phyloP scores from a whole-genome alignment of 2,113 vertebrate species.

The Dipodomys merriami region DNA sequence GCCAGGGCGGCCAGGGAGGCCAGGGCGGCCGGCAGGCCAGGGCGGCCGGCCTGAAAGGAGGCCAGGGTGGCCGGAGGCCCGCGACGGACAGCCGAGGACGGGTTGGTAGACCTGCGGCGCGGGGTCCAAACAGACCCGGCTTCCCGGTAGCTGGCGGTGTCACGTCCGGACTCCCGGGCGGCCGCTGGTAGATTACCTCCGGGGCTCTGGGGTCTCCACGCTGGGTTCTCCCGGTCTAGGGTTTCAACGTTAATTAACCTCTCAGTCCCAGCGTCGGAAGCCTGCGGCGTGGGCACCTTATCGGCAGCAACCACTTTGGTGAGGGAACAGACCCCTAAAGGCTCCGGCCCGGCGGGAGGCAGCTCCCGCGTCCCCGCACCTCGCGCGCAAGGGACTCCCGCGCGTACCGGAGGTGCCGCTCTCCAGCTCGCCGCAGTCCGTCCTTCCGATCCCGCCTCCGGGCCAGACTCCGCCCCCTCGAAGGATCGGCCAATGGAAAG shows the following conservation, averaged over 20 bases:
- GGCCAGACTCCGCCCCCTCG: too few species aligned
- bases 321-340: too few species aligned
- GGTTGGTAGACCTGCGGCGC: background rate
- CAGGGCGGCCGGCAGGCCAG: too few species aligned
- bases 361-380: too few species aligned
- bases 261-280: background rate
- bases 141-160: too few species aligned
- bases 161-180: background rate
- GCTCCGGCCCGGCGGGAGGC: background rate
- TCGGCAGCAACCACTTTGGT: background rate
- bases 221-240: background rate
- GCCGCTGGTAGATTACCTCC: background rate
- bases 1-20: too few species aligned
- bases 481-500: constrained; percentile 43
- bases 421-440: rapidly evolving
- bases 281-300: background rate
- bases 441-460: background rate
- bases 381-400: too few species aligned
- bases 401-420: too few species aligned
- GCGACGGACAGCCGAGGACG: too few species aligned
- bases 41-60: background rate
- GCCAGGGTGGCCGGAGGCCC: too few species aligned
- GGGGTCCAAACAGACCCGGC: background rate
- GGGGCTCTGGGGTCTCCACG: background rate
- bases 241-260: background rate